phyloP scores from a whole-genome alignment of 2,888 invertebrate genomes.

The Nemapogon koenigi region DNA sequence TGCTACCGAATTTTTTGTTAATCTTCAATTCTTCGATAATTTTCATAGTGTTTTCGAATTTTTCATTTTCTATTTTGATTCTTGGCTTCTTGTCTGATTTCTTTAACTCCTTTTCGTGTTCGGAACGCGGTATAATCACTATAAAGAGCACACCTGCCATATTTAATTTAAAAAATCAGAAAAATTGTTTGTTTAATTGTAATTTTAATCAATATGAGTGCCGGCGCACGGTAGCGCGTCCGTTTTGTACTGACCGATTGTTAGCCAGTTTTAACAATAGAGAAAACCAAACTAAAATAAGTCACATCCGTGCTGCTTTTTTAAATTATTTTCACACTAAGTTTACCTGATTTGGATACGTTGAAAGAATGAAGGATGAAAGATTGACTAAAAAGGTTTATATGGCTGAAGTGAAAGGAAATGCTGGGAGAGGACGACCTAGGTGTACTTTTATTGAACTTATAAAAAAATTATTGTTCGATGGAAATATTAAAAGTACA shows the following conservation, averaged over 20 bases:
- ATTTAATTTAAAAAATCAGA: neutral
- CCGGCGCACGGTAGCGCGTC: constrained; percentile 6
- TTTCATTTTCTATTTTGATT: constrained; percentile 23
- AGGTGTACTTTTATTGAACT: too few species aligned
- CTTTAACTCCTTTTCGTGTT: constrained; percentile 42
- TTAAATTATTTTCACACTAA: too few species aligned
- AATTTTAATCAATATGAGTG: neutral
- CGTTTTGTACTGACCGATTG: constrained; percentile 3
- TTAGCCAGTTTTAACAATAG: neutral
- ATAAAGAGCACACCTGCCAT: constrained; percentile 67
- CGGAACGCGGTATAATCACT: constrained; percentile 61
- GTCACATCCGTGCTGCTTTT: too few species aligned
- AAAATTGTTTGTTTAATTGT: neutral
- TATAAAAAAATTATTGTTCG: too few species aligned
- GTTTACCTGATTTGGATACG: too few species aligned
- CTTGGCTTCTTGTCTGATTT: constrained; percentile 20
- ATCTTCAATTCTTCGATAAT: constrained; percentile 25
- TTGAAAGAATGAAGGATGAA: too few species aligned
- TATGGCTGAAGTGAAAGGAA: too few species aligned
- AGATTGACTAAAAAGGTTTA: too few species aligned
- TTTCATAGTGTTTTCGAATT: constrained; percentile 23
- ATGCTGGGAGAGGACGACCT: too few species aligned
- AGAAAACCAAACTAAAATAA: constrained; percentile 2
- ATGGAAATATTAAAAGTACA: too few species aligned
- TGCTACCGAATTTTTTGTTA: constrained; percentile 21